Evolutionary conservation across 2,113 vertebrate genomes (phyloP), one percentile per base, ranked within the genome.

Genomic region (Erpornis zantholeuca): DNA sequence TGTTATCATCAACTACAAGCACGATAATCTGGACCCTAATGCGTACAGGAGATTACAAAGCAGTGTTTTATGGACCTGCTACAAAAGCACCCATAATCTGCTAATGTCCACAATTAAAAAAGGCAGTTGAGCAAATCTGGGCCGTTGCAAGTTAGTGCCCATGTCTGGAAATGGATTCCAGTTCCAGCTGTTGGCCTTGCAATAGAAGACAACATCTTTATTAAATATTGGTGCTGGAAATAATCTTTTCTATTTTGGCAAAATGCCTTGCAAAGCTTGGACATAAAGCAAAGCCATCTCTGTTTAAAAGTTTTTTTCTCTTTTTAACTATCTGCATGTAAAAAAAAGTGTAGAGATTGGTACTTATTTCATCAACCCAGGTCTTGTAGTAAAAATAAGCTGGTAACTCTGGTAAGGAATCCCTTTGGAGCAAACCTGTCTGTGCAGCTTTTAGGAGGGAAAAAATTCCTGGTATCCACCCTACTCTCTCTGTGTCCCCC

Each of bases 1-100:
- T 76, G 82, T 96, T 73, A 90, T 96, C 94, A 82, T 31, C 64
- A 82, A 22, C 82, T 77, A 96, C 94, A 94, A 90, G 80, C 79
- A 75, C 3, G 14, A 80, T 96, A 88, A 94, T 94, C 96, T 86
- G 78, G 79, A 65, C 38, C 77, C 69, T 88, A 73, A 88, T 82
- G 69, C 65, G 2, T 13, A 42, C 54, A 80, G 88, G 47, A 92
- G 96, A 96, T 97, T 97, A 95, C 53, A 82, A 57, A 85, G 56
- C 50, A 15, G 38, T 38, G 88, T 66, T 90, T 92, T 78, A 56
- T 70, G 90, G 91, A 60, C 71, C 86, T 90, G 87, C 69, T 61
- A 17, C 81, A 56, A 35, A 75, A 92, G 92, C 35, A 82, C 52
- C 85, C 31, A 15, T 71, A 88, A 86, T 76, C 96, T 90, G 80